These are phyloP conservation scores for Dunckerocampus dactyliophorus DNA, from an alignment of 2,113 vertebrate species.

Conservation along the genomic window DNA sequence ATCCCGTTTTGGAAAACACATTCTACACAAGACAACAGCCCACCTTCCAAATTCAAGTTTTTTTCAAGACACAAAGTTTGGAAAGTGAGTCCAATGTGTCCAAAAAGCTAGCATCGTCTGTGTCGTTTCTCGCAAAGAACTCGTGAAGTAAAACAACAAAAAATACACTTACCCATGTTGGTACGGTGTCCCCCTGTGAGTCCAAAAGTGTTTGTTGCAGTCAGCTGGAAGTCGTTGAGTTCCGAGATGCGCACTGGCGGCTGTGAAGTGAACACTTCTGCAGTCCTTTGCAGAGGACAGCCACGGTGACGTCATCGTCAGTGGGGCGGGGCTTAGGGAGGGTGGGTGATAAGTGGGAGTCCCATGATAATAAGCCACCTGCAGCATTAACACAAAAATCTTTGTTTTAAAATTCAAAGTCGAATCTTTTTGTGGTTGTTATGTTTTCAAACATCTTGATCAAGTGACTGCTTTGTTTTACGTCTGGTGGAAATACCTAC, in stretches of 20 bases:
- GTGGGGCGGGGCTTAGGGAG: neutral
- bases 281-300: slow-evolving; percentile 50
- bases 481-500: no score
- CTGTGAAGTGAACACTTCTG: slow-evolving; percentile 42
- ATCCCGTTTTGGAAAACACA: neutral
- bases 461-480: no score
- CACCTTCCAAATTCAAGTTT: neutral
- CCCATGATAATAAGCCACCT: no score
- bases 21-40: neutral
- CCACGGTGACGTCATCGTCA: slow-evolving; percentile 62
- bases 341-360: no score
- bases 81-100: neutral
- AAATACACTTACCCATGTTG: slow-evolving; percentile 61
- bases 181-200: slow-evolving; percentile 21
- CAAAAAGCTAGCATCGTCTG: no score
- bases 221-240: slow-evolving; percentile 50
- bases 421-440: no score
- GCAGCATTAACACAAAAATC: no score
- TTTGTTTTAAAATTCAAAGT: no score
- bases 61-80: neutral
- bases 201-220: slow-evolving; percentile 27
- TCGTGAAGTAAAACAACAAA: no score
- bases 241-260: slow-evolving; percentile 57
- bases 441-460: no score
- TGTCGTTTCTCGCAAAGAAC: no score